Evolutionary conservation across 2,113 vertebrate species (phyloP).

Genomic region (Anhinga anhinga): DNA sequence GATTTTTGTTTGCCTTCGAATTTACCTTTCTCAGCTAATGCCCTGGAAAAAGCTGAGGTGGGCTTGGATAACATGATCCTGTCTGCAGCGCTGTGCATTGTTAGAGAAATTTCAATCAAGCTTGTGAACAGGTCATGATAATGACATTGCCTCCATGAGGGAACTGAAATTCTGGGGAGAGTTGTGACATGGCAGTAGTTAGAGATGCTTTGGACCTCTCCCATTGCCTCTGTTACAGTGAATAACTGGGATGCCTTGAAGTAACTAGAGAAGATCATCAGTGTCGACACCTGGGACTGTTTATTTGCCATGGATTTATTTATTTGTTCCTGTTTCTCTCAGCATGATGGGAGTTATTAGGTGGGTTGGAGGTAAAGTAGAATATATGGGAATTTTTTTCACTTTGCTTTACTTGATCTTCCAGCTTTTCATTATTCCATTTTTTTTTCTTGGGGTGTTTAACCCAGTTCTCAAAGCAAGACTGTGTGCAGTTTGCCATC

Average conservation of each 20-base stretch:
- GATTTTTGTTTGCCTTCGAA: neutral
- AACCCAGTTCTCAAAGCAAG: neutral
- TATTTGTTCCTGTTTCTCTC: neutral
- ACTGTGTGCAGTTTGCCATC: neutral
- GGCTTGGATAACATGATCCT: neutral
- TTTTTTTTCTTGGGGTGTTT: neutral
- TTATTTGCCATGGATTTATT: neutral
- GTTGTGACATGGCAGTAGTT: neutral
- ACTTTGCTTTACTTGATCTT: neutral
- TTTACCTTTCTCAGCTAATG: neutral
- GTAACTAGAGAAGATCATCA: neutral
- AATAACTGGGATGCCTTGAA: neutral
- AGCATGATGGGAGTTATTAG: neutral
- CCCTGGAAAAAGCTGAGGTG: neutral
- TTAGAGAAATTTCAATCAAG: slow-evolving; percentile 29
- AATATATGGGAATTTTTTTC: neutral
- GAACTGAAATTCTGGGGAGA: neutral
- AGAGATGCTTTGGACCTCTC: neutral
- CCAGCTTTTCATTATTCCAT: neutral
- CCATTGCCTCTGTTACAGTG: neutral
- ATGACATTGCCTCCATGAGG: slow-evolving; percentile 15
- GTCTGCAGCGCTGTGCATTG: neutral
- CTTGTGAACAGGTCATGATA: neutral
- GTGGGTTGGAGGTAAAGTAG: neutral
- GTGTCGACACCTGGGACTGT: neutral